Percentiles rank a stretch among this genome's conserved stretches.
These are phyloP conservation scores for Thaumetopoea pityocampa DNA, from an alignment of 1,140 invertebrate species.

Conservation along the genomic window DNA sequence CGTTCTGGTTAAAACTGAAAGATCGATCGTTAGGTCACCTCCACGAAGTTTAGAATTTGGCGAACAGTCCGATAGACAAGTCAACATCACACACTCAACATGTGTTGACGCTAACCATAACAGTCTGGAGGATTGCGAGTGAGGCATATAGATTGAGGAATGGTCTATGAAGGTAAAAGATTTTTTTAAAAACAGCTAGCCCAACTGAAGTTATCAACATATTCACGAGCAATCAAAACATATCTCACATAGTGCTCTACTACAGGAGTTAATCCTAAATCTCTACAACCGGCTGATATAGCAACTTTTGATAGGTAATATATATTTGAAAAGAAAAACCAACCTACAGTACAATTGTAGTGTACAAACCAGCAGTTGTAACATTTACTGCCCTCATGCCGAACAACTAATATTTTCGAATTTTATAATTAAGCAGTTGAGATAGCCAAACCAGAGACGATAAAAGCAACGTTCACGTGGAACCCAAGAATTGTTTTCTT, in stretches of 20 bases:
- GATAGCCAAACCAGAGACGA: too few relatives aligned
- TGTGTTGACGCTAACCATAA: conserved; percentile 13
- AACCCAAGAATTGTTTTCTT: conserved; percentile 4
- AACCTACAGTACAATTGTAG: too few relatives aligned
- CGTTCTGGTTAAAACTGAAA: conserved; percentile 20
- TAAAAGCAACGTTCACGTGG: too few relatives aligned
- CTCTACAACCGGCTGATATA: too few relatives aligned
- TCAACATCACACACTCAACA: conserved; percentile 22
- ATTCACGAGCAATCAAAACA: conserved; percentile 13
- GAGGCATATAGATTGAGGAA: conserved; percentile 8
- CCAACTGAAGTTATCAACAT: conserved; percentile 15
- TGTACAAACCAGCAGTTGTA: too few relatives aligned
- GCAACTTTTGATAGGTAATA: too few relatives aligned
- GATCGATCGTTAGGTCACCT: conserved; percentile 13
- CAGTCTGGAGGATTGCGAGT: conserved; percentile 29
- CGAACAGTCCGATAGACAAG: conserved; percentile 16
- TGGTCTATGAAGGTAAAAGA: conserved; percentile 15
- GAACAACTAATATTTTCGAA: too few relatives aligned
- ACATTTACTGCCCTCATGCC: too few relatives aligned
- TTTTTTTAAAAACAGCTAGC: conserved; percentile 9
- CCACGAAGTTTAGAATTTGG: conserved; percentile 11
- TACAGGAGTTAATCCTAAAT: too few relatives aligned
- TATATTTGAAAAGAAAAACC: too few relatives aligned
- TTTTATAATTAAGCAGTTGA: too few relatives aligned
- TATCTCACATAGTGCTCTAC: conserved; percentile 10